Conservation (phyloP, 2,888 invertebrate genomes). For the Temnothorax ravouxi region DNA sequence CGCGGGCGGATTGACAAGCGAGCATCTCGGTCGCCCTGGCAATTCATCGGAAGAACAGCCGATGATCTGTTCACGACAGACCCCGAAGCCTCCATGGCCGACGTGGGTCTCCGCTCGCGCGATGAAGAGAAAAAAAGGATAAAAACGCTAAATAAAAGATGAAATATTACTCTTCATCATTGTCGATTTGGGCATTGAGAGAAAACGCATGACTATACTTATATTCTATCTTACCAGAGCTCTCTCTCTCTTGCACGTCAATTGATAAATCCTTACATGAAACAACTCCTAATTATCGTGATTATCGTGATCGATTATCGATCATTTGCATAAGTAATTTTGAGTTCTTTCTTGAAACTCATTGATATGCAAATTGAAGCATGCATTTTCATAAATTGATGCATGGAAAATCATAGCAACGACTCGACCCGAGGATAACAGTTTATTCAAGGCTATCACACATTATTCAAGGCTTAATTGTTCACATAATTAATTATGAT, state of each 20-base stretch:
- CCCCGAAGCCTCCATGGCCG: neutral
- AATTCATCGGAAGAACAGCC: constrained; percentile 30
- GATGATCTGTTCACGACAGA: constrained; percentile 22
- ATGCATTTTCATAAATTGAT: neutral
- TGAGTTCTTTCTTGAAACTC: neutral
- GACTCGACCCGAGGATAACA: neutral
- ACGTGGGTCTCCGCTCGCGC: neutral
- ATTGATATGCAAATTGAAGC: neutral
- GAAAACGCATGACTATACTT: neutral
- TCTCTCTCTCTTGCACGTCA: neutral
- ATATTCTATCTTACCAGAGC: neutral
- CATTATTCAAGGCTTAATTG: neutral
- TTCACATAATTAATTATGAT: neutral
- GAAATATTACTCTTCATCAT: neutral
- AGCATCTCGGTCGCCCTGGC: constrained; percentile 48
- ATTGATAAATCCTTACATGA: neutral
- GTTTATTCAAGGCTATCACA: too few species aligned
- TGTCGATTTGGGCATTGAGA: neutral
- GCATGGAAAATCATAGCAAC: neutral
- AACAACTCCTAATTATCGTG: neutral
- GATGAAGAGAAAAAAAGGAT: neutral
- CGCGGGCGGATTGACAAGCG: constrained; percentile 16
- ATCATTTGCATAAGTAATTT: neutral
- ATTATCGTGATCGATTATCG: neutral
- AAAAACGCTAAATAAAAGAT: neutral